Base-by-base conservation (phyloP, 2,797 vertebrate genomes). In the Poliocrania exsul region DNA sequence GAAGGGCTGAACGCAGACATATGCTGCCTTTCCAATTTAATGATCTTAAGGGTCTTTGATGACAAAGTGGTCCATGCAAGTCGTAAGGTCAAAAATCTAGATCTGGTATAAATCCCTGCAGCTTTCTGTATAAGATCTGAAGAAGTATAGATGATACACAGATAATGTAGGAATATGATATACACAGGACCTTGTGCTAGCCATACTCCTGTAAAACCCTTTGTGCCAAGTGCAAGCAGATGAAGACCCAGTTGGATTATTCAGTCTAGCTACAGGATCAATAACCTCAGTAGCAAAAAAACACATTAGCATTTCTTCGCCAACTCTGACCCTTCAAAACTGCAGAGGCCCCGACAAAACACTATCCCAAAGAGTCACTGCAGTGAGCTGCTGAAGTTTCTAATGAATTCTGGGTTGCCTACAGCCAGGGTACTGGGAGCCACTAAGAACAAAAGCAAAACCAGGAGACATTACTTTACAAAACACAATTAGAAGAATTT, bases 401-500 rank as follows among this genome's bases (percentile, higher is more conserved):
- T 65, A 80, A 65, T 42, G 70, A 44, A 33, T 64, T 54, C 78
- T 5, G 1, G 35, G 35, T 46, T 66, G 61, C 70, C 14, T 56
- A 67, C 35, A 81, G 64, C 29, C 49, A 26, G 21, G 17, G 17
- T 14, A 28, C 1, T 50, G 21, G 23, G 64, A 93, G 56, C 19
- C 7, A 8, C 40, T 8, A 28, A 74, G 37, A 44, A 74, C 61
- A 95, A 71, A 74, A 29, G 51, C 56, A 86, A 86, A 75, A 50
- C 28, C 16, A 61, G 62, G 38, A 71, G 70, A 66, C 5, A 5
- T 29, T 60, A 53, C 72, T 79, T 84, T 28, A 35, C 74, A 80
- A 91, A 93, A 95, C 26, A 65, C 77, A 84, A 47, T 86, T 56
- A 74, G 49, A 95, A 82, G 72, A 93, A 90, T 75, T 90, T 90